A percentile compares a stretch with the other conserved stretches of the same genome.
Evolutionary conservation across 1,140 invertebrate genomes (phyloP).

Genomic region (Eurosta solidaginis): DNA sequence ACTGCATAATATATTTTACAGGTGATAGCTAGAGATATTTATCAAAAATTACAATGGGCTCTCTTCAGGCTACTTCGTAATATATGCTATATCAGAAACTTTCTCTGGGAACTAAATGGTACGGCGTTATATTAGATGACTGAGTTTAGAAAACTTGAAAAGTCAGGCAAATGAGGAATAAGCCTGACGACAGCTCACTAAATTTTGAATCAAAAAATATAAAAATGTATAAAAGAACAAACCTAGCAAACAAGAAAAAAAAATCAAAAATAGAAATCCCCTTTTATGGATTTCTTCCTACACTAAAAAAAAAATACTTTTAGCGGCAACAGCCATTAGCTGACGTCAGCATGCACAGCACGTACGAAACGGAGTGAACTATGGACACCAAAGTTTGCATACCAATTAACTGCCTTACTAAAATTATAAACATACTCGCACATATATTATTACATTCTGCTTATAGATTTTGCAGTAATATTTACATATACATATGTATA

Average conservation of each 20-base stretch:
- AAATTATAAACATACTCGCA: not conserved
- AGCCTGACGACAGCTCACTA: too few relatives aligned
- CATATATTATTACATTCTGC: not conserved
- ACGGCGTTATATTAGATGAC: too few relatives aligned
- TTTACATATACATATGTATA: too few relatives aligned
- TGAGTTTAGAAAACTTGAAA: too few relatives aligned
- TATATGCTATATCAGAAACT: too few relatives aligned
- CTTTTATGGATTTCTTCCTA: not conserved
- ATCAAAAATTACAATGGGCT: too few relatives aligned
- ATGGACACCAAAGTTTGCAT: conserved; percentile 29
- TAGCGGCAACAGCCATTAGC: not conserved
- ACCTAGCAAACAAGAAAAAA: not conserved
- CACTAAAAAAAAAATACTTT: not conserved
- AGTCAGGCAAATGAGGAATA: too few relatives aligned
- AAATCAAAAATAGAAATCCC: not conserved
- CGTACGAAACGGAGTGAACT: conserved; percentile 36
- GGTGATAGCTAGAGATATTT: too few relatives aligned
- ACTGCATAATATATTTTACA: too few relatives aligned
- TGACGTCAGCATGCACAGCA: conserved; percentile 28
- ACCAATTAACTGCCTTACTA: not conserved
- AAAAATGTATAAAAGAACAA: not conserved
- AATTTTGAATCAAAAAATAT: not conserved
- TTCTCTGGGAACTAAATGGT: too few relatives aligned
- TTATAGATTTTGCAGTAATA: not conserved
- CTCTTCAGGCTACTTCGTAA: too few relatives aligned